Percentiles rank a stretch among this genome's conserved stretches.
These are phyloP conservation scores for Nothocercus julius DNA, from an alignment of 2,113 vertebrate species.

Conservation along the genomic window DNA sequence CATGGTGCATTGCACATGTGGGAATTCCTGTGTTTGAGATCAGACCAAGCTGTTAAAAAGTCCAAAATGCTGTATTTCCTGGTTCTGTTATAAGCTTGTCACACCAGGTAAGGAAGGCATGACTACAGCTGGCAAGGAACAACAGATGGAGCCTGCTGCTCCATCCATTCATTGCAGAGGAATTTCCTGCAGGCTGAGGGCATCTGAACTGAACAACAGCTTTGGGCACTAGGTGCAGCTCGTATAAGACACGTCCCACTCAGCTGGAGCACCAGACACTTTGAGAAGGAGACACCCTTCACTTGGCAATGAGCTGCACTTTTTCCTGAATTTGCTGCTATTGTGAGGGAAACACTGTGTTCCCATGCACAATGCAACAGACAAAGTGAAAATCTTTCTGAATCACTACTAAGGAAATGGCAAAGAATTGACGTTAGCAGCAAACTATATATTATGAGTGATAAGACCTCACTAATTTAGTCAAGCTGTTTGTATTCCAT, in stretches of 20 bases:
- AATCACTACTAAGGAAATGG: background rate
- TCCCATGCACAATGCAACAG: background rate
- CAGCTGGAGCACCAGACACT: background rate
- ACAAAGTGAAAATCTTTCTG: background rate
- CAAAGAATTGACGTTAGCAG: background rate
- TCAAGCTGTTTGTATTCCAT: background rate
- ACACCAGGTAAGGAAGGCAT: background rate
- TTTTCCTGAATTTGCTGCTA: background rate
- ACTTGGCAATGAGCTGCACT: background rate
- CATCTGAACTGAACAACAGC: background rate
- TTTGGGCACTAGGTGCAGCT: background rate
- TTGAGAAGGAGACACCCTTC: background rate
- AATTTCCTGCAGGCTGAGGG: background rate
- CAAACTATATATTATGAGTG: background rate
- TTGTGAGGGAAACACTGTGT: background rate
- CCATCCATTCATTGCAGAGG: background rate
- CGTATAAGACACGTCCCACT: background rate
- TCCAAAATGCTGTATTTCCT: background rate
- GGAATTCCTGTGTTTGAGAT: background rate
- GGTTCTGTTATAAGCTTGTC: background rate
- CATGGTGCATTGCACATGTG: background rate
- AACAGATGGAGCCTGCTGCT: conserved; percentile 11
- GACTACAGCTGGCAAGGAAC: background rate
- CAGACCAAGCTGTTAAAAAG: conserved; percentile 2
- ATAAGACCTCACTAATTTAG: background rate